These are phyloP conservation scores for Daphoenositta chrysoptera DNA, from an alignment of 2,113 vertebrate genomes.

Conservation along the genomic window DNA sequence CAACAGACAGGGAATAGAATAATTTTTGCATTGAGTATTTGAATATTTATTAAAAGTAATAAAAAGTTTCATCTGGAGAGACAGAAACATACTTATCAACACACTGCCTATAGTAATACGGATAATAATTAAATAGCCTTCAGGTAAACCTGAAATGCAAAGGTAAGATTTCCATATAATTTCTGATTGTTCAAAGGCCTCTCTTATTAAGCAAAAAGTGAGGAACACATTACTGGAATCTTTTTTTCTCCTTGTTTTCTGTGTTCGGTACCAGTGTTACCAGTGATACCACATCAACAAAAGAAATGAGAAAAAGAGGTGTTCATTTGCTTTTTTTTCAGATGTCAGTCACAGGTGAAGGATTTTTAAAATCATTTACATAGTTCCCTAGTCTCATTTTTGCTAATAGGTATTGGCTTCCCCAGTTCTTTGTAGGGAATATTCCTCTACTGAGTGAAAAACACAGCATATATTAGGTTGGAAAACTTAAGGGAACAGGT, in stretches of 20 bases:
- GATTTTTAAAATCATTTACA: neutral
- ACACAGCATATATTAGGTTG: neutral
- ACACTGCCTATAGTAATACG: neutral
- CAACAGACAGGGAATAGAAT: neutral
- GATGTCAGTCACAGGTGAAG: neutral
- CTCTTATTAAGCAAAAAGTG: neutral
- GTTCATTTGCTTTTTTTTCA: neutral
- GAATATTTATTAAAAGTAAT: conserved; percentile 24
- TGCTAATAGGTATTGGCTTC: neutral
- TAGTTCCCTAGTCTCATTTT: neutral
- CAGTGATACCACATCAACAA: neutral
- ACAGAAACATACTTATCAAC: neutral
- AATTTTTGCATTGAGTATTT: neutral
- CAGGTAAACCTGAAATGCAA: neutral
- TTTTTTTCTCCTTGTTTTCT: neutral
- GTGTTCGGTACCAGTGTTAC: neutral
- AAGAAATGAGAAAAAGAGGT: neutral
- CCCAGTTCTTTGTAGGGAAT: neutral
- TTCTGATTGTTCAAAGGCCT: neutral
- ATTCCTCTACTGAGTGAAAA: neutral
- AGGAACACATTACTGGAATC: neutral
- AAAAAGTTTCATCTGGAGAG: neutral
- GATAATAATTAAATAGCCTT: neutral
- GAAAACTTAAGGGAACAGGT: neutral
- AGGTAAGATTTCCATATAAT: neutral